Conservation (phyloP, 2,888 invertebrate genomes). For the Microctonus brassicae region DNA sequence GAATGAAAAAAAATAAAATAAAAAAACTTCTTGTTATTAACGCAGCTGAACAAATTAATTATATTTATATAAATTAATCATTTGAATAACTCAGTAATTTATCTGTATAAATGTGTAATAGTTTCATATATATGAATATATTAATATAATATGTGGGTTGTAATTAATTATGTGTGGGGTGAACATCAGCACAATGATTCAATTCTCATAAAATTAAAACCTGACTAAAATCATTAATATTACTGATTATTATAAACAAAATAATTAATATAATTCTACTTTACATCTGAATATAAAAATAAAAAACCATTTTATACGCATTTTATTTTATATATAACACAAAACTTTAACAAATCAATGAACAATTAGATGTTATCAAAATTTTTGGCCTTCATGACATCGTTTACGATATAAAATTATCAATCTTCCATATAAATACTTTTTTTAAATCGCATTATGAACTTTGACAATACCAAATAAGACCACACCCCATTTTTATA, state of each 20-base stretch:
- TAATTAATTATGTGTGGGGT: neutral
- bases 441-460: too few relatives aligned
- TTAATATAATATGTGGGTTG: too few relatives aligned
- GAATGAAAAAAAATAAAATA: too few relatives aligned
- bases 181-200: neutral
- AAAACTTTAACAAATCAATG: neutral
- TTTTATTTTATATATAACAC: too few relatives aligned
- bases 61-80: neutral
- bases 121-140: too few relatives aligned
- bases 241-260: neutral
- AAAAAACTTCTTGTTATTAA: too few relatives aligned
- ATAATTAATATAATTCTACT: neutral
- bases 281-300: too few relatives aligned
- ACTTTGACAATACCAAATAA: too few relatives aligned
- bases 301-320: too few relatives aligned
- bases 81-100: neutral
- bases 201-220: neutral
- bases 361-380: neutral
- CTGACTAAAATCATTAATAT: neutral
- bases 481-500: too few relatives aligned
- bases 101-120: neutral
- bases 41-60: slow-evolving; percentile 1
- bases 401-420: too few relatives aligned
- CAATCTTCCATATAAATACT: too few relatives aligned
- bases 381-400: neutral